Evolutionary conservation across 2,888 invertebrate species (phyloP).

Genomic region (Bedellia somnulentella): DNA sequence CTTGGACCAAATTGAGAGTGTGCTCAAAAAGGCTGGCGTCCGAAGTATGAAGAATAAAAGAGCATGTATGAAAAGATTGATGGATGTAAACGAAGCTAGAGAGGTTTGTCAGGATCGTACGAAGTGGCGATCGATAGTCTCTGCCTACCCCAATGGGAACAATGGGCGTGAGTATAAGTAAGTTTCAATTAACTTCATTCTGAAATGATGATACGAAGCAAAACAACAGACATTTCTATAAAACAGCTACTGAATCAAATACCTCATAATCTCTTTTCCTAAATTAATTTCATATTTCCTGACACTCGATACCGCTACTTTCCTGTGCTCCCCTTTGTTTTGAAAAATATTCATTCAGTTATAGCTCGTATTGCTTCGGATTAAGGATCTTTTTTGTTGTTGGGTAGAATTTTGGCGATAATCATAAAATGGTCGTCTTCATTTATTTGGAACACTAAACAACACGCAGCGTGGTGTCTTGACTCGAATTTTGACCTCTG

Average conservation of each 20-base stretch:
- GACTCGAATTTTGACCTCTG: slow-evolving; percentile 1
- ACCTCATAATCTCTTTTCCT: slow-evolving; percentile 9
- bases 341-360: slow-evolving; percentile 7
- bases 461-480: slow-evolving; percentile 3
- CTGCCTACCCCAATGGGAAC: no score
- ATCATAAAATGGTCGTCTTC: slow-evolving; percentile 8
- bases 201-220: no score
- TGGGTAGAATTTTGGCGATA: slow-evolving; percentile 1
- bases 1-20: no score
- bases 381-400: slow-evolving; percentile 5
- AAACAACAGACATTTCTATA: not conserved
- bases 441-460: slow-evolving; percentile 5
- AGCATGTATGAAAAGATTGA: no score
- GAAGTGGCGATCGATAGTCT: no score
- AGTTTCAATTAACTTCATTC: no score
- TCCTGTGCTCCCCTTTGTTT: slow-evolving; percentile 8
- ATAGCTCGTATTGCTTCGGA: slow-evolving; percentile 5
- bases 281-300: slow-evolving; percentile 13
- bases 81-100: no score
- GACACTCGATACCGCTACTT: slow-evolving; percentile 15
- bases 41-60: no score
- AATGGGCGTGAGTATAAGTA: no score
- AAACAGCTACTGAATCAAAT: slow-evolving; percentile 7
- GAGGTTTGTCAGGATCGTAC: no score
- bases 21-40: no score